These are phyloP conservation scores for Epinephelus lanceolatus DNA, from an alignment of 2,113 vertebrate species.

Conservation along the genomic window DNA sequence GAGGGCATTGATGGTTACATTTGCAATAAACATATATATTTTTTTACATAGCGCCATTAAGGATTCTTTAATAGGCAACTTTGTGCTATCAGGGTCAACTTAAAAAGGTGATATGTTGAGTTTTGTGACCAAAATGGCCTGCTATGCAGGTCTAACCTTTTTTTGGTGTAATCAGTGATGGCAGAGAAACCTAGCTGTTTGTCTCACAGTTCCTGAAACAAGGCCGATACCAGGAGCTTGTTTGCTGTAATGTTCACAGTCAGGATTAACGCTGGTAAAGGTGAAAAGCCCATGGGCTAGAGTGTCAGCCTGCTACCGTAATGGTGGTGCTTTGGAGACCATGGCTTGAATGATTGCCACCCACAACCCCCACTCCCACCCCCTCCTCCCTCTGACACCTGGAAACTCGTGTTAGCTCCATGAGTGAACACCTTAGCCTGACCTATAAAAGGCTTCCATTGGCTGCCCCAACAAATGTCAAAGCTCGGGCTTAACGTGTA, in stretches of 20 bases:
- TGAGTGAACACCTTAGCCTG: constrained; percentile 75
- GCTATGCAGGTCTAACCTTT: background rate
- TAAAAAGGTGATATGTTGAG: background rate
- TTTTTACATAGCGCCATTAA: too few relatives aligned
- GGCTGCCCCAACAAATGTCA: constrained; percentile 66
- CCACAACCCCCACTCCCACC: background rate
- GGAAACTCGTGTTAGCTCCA: constrained; percentile 70
- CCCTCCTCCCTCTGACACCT: constrained; percentile 54
- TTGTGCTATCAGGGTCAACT: background rate
- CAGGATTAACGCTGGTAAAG: constrained; percentile 64
- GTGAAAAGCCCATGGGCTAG: constrained; percentile 62
- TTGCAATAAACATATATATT: too few relatives aligned
- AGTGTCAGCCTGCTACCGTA: constrained; percentile 67
- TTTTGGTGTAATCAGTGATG: background rate
- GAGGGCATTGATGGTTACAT: too few relatives aligned
- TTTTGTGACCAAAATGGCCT: background rate
- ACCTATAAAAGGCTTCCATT: constrained; percentile 69
- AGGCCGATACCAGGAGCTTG: constrained; percentile 41
- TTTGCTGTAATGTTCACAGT: constrained; percentile 61
- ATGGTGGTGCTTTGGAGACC: constrained; percentile 67
- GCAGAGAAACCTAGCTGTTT: constrained; percentile 19
- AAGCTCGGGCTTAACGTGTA: constrained; percentile 51
- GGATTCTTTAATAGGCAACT: background rate
- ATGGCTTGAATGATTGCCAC: constrained; percentile 53
- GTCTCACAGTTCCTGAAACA: constrained; percentile 38